Evolutionary conservation across 1,140 invertebrate species (phyloP).

Genomic region (Drosophila erecta): DNA sequence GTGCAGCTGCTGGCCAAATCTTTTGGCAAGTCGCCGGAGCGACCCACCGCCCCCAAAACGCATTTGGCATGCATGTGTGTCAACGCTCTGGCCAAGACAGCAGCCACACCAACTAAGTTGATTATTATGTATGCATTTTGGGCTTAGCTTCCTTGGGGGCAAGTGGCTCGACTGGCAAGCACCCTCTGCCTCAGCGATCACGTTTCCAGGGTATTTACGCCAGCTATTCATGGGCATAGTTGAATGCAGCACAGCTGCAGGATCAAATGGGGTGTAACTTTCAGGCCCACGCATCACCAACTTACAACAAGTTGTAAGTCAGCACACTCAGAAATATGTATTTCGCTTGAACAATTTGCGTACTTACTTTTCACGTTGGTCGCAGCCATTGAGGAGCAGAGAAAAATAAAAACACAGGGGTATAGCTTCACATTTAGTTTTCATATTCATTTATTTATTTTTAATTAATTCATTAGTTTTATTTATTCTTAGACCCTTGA

Average conservation of each 20-base stretch:
- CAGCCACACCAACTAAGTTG: conserved; percentile 20
- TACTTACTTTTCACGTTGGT: background rate
- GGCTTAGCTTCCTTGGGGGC: conserved; percentile 35
- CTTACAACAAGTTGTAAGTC: no score
- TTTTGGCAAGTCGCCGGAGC: conserved; percentile 15
- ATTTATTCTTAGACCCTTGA: conserved; percentile 83
- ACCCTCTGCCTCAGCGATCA: background rate
- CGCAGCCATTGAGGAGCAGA: no score
- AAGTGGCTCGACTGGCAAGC: background rate
- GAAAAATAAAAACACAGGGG: conserved; percentile 18
- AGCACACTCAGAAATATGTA: no score
- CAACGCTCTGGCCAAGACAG: conserved; percentile 52
- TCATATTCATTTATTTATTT: conserved; percentile 82
- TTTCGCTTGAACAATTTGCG: background rate
- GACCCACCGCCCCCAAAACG: conserved; percentile 4
- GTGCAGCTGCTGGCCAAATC: conserved; percentile 38
- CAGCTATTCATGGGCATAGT: background rate
- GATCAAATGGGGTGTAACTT: background rate
- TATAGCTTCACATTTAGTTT: conserved; percentile 76
- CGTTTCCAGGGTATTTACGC: background rate
- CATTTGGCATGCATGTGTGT: conserved; percentile 63
- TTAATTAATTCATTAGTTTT: conserved; percentile 82
- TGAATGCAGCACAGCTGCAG: background rate
- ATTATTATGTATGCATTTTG: conserved; percentile 50
- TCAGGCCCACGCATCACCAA: background rate